These are phyloP conservation scores for Hartigia nigra DNA, from an alignment of 2,888 invertebrate species.

Conservation along the genomic window DNA sequence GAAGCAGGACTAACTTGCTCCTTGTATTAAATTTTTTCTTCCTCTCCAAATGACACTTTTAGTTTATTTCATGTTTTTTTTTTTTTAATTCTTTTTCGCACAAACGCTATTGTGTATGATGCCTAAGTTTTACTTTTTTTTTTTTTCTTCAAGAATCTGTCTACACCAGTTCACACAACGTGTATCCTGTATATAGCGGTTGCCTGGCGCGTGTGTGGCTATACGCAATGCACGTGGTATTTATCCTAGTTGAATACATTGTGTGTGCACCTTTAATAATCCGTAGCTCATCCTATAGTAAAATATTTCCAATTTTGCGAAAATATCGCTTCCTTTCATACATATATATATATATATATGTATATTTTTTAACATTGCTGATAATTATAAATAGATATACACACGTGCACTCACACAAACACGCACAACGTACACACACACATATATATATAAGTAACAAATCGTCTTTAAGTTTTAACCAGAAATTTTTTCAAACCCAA, in stretches of 20 bases:
- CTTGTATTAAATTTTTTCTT: not conserved
- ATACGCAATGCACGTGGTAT: no score
- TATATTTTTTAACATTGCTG: not conserved
- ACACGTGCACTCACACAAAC: not conserved
- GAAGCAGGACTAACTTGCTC: not conserved
- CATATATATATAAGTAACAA: slow-evolving; percentile 59
- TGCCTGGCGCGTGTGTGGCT: not conserved
- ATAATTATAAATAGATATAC: slow-evolving; percentile 1
- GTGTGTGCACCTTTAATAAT: slow-evolving; percentile 6
- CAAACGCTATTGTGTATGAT: slow-evolving; percentile 33
- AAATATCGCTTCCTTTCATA: not conserved
- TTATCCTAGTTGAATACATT: not conserved
- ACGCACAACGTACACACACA: slow-evolving; percentile 34
- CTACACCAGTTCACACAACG: not conserved
- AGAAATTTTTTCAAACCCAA: slow-evolving; percentile 15
- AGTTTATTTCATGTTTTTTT: not conserved
- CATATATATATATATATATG: no score
- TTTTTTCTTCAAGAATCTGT: slow-evolving; percentile 11
- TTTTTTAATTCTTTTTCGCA: not conserved
- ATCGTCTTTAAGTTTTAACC: slow-evolving; percentile 50
- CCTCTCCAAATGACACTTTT: not conserved
- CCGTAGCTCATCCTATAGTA: slow-evolving; percentile 52
- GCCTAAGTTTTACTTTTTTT: slow-evolving; percentile 40
- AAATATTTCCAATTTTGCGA: slow-evolving; percentile 54
- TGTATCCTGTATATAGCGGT: not conserved